Evolutionary conservation across 2,888 invertebrate species (phyloP), one percentile per base, ranked within the genome.

Genomic region (Eupithecia exiguata): DNA sequence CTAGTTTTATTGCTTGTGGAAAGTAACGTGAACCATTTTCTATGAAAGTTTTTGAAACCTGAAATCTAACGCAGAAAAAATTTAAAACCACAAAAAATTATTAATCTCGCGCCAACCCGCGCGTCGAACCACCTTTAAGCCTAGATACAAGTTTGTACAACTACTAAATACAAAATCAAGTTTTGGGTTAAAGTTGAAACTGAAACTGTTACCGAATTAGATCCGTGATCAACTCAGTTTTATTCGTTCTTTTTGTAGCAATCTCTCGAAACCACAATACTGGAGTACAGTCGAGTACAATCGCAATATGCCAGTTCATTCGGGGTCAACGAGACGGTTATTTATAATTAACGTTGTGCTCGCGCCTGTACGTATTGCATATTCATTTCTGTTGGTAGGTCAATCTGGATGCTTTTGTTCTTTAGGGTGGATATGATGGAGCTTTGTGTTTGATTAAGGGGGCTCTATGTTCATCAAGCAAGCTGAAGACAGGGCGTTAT

Each of bases 311-410:
- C 25, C 30, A 30, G 69, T 58, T 63, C 40, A 46, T 66, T 61
- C 71, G 40, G 72, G 25, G 43, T 67, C 68, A 49, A 30, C 70
- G 70, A 70, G n/a, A 43, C 67, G 74, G 49, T 67, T 71, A 75
- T 76, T 72, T 75, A 68, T 79, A 79, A 79, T 76, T 74, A 75
- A 66, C 43, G 25, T 70, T 68, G 65, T 74, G 69, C 58, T 46
- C 76, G 76, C 73, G 71, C 70, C 72, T 69, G 71, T 75, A 74
- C 78, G 10, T 72, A 18, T 63, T 69, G 77, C 74, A 72, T 46
- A 74, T 71, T 65, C 72, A 61, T 72, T 68, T 35, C 25, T 40
- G 71, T 68, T 71, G 69, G n/a, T 71, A 61, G 71, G 68, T 71
- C 70, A 62, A 58, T 58, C 58, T 63, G 71, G 21, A 30, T 18